These are phyloP conservation scores for Pandemis heparana DNA, from an alignment of 2,888 invertebrate species.

Conservation along the genomic window DNA sequence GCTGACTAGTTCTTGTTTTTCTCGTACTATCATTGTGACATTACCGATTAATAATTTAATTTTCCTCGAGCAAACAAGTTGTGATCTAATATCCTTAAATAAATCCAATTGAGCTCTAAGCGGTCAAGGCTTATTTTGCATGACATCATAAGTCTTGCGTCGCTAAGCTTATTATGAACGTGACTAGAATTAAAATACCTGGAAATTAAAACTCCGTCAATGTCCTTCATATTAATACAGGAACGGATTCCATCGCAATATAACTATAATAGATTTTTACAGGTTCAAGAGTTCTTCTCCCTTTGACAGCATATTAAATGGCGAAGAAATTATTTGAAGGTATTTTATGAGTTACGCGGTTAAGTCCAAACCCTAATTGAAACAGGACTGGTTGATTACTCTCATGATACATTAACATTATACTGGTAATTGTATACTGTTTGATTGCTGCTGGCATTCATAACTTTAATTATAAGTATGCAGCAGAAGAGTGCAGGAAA, in stretches of 20 bases:
- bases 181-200: conserved; percentile 5
- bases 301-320: too few species aligned
- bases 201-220: not conserved
- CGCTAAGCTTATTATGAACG: not conserved
- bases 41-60: conserved; percentile 7
- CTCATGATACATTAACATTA: not conserved
- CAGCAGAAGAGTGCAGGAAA: not conserved
- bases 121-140: conserved; percentile 9
- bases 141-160: conserved; percentile 13
- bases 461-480: not conserved
- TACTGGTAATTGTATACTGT: not conserved
- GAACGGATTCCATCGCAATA: not conserved
- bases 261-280: not conserved
- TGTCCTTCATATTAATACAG: not conserved
- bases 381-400: not conserved
- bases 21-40: conserved; percentile 5
- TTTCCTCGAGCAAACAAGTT: conserved; percentile 8
- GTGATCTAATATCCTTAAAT: conserved; percentile 21
- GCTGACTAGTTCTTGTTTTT: not conserved
- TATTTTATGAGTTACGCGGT: not conserved
- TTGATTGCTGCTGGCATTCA: not conserved
- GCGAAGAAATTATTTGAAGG: too few species aligned
- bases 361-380: not conserved
- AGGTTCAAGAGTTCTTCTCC: not conserved
- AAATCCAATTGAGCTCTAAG: conserved; percentile 17